Conservation (phyloP, 2,113 vertebrate genomes). For the Oxyura jamaicensis region DNA sequence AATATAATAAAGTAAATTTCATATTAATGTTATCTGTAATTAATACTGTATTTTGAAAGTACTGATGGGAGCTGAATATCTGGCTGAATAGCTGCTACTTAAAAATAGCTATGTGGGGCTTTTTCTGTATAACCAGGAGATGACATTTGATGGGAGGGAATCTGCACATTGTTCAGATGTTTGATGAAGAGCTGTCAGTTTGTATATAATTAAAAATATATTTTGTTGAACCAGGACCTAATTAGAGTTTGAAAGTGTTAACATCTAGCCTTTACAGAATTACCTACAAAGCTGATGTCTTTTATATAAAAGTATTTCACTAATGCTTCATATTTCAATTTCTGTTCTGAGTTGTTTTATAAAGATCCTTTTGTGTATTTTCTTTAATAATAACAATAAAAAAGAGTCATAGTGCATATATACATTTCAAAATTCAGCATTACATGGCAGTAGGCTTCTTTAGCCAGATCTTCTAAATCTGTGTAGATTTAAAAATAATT, state of each 20-base stretch:
- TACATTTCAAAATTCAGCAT: neutral
- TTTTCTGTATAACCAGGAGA: neutral
- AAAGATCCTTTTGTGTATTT: neutral
- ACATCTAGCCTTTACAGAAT: neutral
- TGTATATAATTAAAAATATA: neutral
- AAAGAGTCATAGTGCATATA: neutral
- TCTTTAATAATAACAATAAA: neutral
- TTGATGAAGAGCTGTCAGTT: neutral
- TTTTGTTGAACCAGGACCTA: neutral
- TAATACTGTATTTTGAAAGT: neutral
- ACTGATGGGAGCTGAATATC: neutral
- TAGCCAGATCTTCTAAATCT: neutral
- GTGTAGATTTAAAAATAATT: neutral
- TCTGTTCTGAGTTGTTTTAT: neutral
- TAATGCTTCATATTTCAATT: neutral
- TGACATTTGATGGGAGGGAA: neutral
- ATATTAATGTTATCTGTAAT: neutral
- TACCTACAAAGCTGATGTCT: neutral
- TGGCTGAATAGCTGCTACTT: neutral
- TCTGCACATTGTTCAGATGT: neutral
- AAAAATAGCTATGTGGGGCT: fast-evolving
- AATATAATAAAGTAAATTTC: neutral
- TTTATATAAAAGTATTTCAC: neutral
- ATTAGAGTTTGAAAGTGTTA: neutral
- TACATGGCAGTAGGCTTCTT: neutral